phyloP scores from a whole-genome alignment of 1,140 invertebrate species.

The Micrasema longulum region DNA sequence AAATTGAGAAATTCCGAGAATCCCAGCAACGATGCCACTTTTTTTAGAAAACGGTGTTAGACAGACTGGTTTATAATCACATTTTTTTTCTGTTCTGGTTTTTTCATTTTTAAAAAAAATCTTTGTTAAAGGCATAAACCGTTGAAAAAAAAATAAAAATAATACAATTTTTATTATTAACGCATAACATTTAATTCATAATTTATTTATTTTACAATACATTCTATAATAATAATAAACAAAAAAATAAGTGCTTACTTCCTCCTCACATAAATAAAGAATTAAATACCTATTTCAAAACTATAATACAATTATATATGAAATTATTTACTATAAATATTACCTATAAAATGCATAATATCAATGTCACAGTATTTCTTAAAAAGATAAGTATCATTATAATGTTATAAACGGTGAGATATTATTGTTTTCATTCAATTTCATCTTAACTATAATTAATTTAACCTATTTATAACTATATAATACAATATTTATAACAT shows the following conservation, averaged over 20 bases:
- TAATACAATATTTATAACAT: slow-evolving; percentile 55
- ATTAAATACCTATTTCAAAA: slow-evolving; percentile 52
- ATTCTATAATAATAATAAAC: slow-evolving; percentile 67
- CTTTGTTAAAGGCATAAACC: not conserved
- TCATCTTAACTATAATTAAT: slow-evolving; percentile 42
- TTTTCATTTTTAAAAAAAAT: not conserved
- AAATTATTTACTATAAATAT: slow-evolving; percentile 48
- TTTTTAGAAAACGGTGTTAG: too few species aligned
- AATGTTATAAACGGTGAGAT: slow-evolving; percentile 47
- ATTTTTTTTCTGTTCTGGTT: not conserved
- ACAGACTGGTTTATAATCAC: not conserved
- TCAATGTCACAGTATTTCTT: slow-evolving; percentile 51
- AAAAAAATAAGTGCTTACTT: slow-evolving; percentile 53
- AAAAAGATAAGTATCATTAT: slow-evolving; percentile 37
- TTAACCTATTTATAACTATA: slow-evolving; percentile 47
- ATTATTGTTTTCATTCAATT: slow-evolving; percentile 55
- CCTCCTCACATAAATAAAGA: slow-evolving; percentile 49
- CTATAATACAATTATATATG: slow-evolving; percentile 48
- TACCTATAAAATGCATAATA: slow-evolving; percentile 44
- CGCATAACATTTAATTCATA: slow-evolving; percentile 71
- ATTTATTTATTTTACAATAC: slow-evolving; percentile 70
- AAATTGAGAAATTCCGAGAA: not conserved
- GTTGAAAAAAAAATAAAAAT: not conserved
- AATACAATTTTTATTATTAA: slow-evolving; percentile 63
- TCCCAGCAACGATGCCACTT: not conserved